phyloP scores from a whole-genome alignment of 2,797 vertebrate genomes.

The Chloroceryle inda region DNA sequence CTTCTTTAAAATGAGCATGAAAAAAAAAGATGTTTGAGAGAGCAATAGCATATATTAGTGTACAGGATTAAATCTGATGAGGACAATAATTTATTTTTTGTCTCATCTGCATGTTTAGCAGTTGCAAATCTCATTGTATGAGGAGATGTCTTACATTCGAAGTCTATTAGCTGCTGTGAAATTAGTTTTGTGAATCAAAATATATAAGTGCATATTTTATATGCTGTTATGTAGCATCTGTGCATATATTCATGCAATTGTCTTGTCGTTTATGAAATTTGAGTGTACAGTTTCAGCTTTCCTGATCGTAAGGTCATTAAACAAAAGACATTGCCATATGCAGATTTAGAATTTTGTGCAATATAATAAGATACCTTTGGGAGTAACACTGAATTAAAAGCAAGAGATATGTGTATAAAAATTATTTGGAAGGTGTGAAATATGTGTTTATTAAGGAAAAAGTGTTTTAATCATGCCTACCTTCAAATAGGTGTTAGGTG shows the following conservation, averaged over 20 bases:
- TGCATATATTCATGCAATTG: background rate
- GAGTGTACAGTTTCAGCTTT: background rate
- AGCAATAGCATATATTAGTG: background rate
- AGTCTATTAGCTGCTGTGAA: constrained; percentile 53
- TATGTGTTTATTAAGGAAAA: background rate
- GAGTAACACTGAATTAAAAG: background rate
- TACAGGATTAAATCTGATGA: constrained; percentile 18
- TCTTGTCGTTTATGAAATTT: background rate
- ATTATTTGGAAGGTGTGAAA: background rate
- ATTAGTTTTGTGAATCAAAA: constrained; percentile 39
- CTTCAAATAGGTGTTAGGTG: background rate
- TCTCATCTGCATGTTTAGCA: constrained; percentile 40
- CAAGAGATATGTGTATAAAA: background rate
- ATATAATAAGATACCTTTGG: background rate
- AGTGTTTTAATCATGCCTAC: background rate
- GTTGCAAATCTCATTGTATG: constrained; percentile 30
- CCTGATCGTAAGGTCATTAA: background rate
- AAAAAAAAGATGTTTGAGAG: background rate
- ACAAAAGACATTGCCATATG: background rate
- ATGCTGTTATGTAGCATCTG: background rate
- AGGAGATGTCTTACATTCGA: constrained; percentile 29
- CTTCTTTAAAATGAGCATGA: background rate
- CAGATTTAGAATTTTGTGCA: background rate
- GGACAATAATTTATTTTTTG: background rate
- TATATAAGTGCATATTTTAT: background rate